These are phyloP conservation scores for Iphiclides podalirius DNA, from an alignment of 2,888 invertebrate species.

Conservation along the genomic window DNA sequence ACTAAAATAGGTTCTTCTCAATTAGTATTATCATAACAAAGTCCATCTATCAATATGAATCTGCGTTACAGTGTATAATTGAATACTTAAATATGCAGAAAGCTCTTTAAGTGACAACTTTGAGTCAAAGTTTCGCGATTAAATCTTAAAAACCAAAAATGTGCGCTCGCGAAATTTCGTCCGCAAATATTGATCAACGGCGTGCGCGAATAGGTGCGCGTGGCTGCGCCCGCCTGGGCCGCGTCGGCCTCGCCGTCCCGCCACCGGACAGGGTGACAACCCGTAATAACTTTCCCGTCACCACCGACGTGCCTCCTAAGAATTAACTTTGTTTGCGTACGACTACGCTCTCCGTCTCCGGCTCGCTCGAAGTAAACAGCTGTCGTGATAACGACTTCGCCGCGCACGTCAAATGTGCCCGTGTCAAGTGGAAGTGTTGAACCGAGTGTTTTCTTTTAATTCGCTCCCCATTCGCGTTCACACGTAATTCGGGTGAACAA, in stretches of 20 bases:
- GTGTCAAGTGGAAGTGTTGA: slow-evolving; percentile 4
- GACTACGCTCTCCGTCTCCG: slow-evolving; percentile 46
- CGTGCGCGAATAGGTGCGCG: slow-evolving; percentile 24
- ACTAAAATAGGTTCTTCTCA: too few relatives aligned
- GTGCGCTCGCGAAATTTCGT: slow-evolving; percentile 14
- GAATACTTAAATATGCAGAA: too few relatives aligned
- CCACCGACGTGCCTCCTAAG: slow-evolving; percentile 44
- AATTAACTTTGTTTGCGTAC: slow-evolving; percentile 71
- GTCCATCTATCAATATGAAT: too few relatives aligned
- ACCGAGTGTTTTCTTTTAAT: slow-evolving; percentile 2
- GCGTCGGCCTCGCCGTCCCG: slow-evolving; percentile 35
- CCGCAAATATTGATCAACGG: slow-evolving; percentile 26
- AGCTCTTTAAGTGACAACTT: too few relatives aligned
- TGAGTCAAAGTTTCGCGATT: too few relatives aligned
- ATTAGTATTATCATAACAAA: too few relatives aligned
- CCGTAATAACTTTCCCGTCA: slow-evolving; percentile 31
- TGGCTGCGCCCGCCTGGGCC: slow-evolving; percentile 36
- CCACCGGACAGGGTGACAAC: slow-evolving; percentile 35
- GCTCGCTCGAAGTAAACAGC: slow-evolving; percentile 55
- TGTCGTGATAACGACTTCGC: slow-evolving; percentile 22
- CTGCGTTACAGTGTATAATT: too few relatives aligned
- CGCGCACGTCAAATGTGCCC: slow-evolving; percentile 21
- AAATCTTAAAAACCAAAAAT: too few relatives aligned
- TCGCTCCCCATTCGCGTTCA: neutral
- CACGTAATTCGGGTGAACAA: slow-evolving; percentile 43